Evolutionary conservation across 2,113 vertebrate genomes (phyloP), one percentile per base, ranked within the genome.

Genomic region (Erythrolamprus reginae): DNA sequence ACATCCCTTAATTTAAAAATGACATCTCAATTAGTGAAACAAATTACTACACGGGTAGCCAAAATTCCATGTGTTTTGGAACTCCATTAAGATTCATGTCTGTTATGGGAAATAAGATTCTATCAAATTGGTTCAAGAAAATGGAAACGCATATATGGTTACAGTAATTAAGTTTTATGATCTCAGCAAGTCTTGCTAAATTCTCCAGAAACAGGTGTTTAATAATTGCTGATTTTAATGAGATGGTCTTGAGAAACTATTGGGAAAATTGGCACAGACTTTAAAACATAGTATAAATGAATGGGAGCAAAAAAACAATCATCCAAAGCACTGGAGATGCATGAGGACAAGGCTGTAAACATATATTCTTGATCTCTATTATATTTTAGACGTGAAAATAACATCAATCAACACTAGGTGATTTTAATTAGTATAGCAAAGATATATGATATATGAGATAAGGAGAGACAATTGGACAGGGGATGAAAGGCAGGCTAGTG

Each of bases 331-430:
- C 51, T 23, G 38, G 77, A 93, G 45, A 2, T 48, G 38, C 51
- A 52, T 38, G 47, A 94, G 91, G 83, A 91, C 23, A 55, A 95
- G 86, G 82, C 70, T 51, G 4, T 21, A 56, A 33, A 77, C 89
- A 82, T 19, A 61, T 52, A 26, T 95, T 90, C 84, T 92, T 3
- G 3, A 2, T 91, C 88, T 94, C 58, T 55, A 51, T 88, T 90
- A 93, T 92, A 91, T 93, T 92, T 82, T n/a, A 86, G 91, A 89
- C 50, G 1, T 82, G 38, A 88, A 82, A 93, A 95, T 91, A 94
- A 93, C 51, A 84, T 58, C 92, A 77, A 89, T 85, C 6, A 13
- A 0, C 82, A 47, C 10, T 83, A 87, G 53, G 70, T 51, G 13
- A 28, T 88, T 55, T 42, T 77, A 77, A 77, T 77, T 77, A 77